Base-by-base conservation (phyloP, 2,797 vertebrate species). In the Alauda arvensis region DNA sequence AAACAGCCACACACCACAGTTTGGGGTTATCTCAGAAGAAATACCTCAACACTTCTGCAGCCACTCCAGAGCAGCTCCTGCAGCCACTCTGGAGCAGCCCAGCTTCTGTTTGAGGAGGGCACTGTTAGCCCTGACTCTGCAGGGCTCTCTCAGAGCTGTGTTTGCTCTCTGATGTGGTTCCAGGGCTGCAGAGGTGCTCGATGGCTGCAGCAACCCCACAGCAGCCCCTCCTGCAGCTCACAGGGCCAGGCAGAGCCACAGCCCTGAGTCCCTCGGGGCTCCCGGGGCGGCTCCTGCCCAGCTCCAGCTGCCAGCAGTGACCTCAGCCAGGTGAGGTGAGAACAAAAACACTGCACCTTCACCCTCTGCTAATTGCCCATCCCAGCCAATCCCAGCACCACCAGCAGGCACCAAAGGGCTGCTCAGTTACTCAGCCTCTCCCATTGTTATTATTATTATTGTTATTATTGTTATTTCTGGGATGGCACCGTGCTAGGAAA, bases 401-500 rank as follows among this genome's bases (percentile, higher is more conserved):
- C 46, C 61, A 62, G 4, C 56, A 63, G 67, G 83, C 88, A 81
- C 60, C 69, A 37, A 71, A 68, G 2, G 18, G 75, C 20, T 33
- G 74, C 21, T 0, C 5, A 76, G 33, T 57, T 33, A 48, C 10
- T 77, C 83, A 80, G 81, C 76, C 85, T 70, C 71, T 29, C 17
- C 29, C 67, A 34, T 55, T 10, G 52, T 42, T 34, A 20, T 57
- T 45, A 31, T 25, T n/a, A 8, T 39, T 40, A 25, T 19, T 69
- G 31, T n/a, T 45, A n/a, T 39, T 39, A 5, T 42, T 25, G 20
- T 18, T 71, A 46, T 31, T 91, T 53, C 77, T 37, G 68, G 89
- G 83, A 68, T n/a, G 51, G 80, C 76, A 25, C 79, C 6, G 75
- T 5, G 45, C 25, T 20, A 57, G 93, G 92, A 89, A 91, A 94